Conservation (phyloP, 2,113 vertebrate species). For the Protobothrops mucrosquamatus region DNA sequence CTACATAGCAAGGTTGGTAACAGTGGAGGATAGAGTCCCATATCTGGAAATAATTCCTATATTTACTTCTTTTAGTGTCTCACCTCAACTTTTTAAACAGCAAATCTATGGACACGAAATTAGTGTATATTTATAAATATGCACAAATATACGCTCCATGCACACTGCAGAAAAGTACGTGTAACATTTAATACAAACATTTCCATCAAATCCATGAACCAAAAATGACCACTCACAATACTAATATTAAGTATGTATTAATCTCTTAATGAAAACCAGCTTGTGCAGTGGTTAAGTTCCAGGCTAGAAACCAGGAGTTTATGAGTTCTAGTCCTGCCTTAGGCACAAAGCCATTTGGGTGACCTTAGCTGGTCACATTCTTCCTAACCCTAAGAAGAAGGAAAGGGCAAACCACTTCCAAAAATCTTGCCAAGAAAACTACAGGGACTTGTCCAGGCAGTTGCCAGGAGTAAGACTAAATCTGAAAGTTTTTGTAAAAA, state of each 20-base stretch:
- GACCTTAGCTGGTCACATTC: neutral
- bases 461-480: neutral
- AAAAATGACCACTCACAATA: neutral
- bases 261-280: neutral
- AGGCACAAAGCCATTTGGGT: neutral
- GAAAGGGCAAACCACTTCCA: neutral
- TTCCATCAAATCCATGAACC: neutral
- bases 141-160: neutral
- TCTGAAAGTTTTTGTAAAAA: neutral
- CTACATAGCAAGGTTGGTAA: fast-evolving
- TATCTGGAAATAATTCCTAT: neutral
- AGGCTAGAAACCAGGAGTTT: neutral
- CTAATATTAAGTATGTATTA: neutral
- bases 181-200: neutral
- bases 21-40: neutral
- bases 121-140: too few species aligned
- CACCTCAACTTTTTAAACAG: neutral
- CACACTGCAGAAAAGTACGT: neutral
- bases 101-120: neutral
- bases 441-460: neutral
- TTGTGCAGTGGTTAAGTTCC: neutral
- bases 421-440: neutral
- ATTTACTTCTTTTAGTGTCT: neutral
- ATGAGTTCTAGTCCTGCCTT: neutral
- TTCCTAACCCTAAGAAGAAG: neutral